Base-by-base conservation (phyloP, 2,888 invertebrate species). In the Rhamnusium bicolor region DNA sequence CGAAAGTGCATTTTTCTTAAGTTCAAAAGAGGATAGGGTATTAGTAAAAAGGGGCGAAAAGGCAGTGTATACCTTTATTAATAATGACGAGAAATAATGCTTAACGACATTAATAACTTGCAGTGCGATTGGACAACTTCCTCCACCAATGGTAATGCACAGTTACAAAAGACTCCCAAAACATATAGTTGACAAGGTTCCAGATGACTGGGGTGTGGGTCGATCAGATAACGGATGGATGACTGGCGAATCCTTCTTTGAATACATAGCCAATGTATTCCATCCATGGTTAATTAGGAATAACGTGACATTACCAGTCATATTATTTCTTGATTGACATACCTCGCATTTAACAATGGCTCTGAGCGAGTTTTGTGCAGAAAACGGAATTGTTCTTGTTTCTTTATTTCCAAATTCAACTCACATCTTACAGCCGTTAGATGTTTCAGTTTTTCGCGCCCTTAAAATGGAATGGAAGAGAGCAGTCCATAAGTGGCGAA, bases 1-100 rank as follows among this genome's bases (percentile, higher is more conserved):
- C 46, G 79, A 77, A 24, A 73, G 72, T 32, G 76, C 77, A 8
- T 73, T 77, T 70, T 76, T 73, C n/a, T 69, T 73, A 66, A 76
- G 62, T 21, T 76, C 71, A 46, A 74, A 74, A 53, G 66, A 71
- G 29, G 72, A 76, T 54, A 78, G 62, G 40, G 74, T 78, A 8
- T 63, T 77, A 46, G 77, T 72, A 14, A 75, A 66, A 62, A 77
- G 68, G 46, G 75, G 73, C 16, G 69, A 78, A 53, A 76, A 72
- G 54, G 56, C 71, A 47, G 72, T 76, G 47, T 76, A 76, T 51
- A 62, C 71, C 7, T 75, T 77, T 29, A 74, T 72, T 4, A 70
- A 62, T 53, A 73, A 73, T 56, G 67, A 72, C 46, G 63, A 63
- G 24, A 54, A 54, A 54, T 24, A 54, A 21, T 54, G 19, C 2